phyloP scores from a whole-genome alignment of 2,888 invertebrate genomes.

The Synanthedon formicaeformis region DNA sequence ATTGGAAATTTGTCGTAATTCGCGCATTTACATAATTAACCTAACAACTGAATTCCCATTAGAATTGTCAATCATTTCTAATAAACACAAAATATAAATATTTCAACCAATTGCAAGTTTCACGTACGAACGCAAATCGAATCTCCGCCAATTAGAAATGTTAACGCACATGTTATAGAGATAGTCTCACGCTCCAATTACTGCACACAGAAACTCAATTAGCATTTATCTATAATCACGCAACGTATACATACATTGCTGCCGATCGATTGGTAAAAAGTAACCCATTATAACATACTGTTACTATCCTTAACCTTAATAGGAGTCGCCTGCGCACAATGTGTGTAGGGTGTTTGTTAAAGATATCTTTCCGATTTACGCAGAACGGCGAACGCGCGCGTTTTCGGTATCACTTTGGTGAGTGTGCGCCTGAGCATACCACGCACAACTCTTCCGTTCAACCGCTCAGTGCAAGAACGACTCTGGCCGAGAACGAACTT shows the following conservation, averaged over 20 bases:
- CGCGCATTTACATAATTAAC: no score
- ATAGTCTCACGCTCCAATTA: constrained; percentile 44
- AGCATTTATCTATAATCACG: constrained; percentile 19
- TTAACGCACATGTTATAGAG: background rate
- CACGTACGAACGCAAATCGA: background rate
- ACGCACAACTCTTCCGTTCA: constrained; percentile 51
- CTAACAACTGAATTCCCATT: no score
- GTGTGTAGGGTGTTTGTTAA: constrained; percentile 42
- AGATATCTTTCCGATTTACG: constrained; percentile 40
- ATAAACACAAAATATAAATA: no score
- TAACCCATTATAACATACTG: constrained; percentile 23
- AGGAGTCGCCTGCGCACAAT: constrained; percentile 20
- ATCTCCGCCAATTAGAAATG: background rate
- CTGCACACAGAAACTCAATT: constrained; percentile 25
- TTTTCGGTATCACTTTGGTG: constrained; percentile 50
- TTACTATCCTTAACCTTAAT: constrained; percentile 64
- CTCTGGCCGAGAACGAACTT: constrained; percentile 63
- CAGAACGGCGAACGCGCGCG: constrained; percentile 33
- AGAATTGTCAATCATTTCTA: no score
- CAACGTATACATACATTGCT: constrained; percentile 20
- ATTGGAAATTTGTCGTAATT: no score
- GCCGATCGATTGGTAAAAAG: constrained; percentile 41
- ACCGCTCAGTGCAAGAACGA: constrained; percentile 57
- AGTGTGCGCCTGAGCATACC: constrained; percentile 47
- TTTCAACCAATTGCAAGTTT: background rate